Percentiles rank a stretch among this genome's conserved stretches.
Evolutionary conservation across 2,888 invertebrate genomes (phyloP).

Genomic region (Sisyra terminalis): DNA sequence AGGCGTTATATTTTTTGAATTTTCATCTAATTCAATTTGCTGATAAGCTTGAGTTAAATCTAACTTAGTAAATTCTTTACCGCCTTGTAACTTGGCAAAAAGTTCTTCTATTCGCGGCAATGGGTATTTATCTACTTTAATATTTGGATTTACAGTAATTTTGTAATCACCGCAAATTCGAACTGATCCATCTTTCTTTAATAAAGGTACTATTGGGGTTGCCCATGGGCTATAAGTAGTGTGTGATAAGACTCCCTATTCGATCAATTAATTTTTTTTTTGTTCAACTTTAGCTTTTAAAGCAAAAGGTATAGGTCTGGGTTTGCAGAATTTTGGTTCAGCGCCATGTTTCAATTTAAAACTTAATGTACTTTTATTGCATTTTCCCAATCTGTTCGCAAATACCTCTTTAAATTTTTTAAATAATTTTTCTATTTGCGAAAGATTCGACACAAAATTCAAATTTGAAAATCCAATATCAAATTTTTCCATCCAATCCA

Average conservation of each 20-base stretch:
- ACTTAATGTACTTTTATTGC: slow-evolving; percentile 10
- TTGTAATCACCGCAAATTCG: too few species aligned
- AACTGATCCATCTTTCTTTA: slow-evolving; percentile 12
- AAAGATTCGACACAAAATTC: neutral
- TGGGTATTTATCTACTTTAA: slow-evolving; percentile 12
- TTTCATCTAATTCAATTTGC: slow-evolving; percentile 10
- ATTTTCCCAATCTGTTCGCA: slow-evolving; percentile 9
- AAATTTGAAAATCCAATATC: neutral
- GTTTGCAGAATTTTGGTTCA: too few species aligned
- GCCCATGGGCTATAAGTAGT: too few species aligned
- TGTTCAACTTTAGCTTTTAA: too few species aligned
- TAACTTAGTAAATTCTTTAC: too few species aligned
- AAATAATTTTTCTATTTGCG: slow-evolving; percentile 8
- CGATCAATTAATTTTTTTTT: too few species aligned
- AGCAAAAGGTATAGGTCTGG: too few species aligned
- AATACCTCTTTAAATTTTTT: slow-evolving; percentile 8
- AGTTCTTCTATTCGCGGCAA: slow-evolving; percentile 11
- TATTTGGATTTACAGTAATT: too few species aligned
- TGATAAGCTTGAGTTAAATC: slow-evolving; percentile 11
- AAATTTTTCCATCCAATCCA: neutral
- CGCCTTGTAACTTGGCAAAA: too few species aligned
- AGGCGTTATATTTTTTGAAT: slow-evolving; percentile 10
- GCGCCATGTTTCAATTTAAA: slow-evolving; percentile 11
- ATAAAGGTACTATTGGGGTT: slow-evolving; percentile 12
- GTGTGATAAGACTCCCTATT: too few species aligned